These are phyloP conservation scores for Xenopus laevis DNA, from an alignment of 2,113 vertebrate genomes.

Conservation along the genomic window DNA sequence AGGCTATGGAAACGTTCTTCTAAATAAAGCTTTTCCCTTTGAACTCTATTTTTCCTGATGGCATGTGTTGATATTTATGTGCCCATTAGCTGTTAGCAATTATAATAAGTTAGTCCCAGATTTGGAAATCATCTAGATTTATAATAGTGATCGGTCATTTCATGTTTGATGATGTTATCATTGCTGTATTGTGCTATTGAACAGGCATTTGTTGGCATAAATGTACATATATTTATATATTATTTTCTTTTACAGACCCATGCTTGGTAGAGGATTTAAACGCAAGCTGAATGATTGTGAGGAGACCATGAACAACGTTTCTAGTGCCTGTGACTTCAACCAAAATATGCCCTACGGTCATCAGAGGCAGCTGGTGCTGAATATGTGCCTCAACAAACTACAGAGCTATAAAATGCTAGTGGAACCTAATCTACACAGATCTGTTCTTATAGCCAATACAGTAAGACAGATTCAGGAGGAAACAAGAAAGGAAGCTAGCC, in stretches of 20 bases:
- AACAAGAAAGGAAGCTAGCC: conserved; percentile 59
- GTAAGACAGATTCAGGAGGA: conserved; percentile 80
- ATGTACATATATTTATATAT: neutral
- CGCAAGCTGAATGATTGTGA: conserved; percentile 78
- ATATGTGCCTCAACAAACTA: conserved; percentile 79
- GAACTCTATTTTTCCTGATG: too few relatives aligned
- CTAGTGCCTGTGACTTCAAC: conserved; percentile 63
- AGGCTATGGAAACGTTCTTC: too few relatives aligned
- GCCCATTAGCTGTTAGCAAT: too few relatives aligned
- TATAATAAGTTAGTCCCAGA: too few relatives aligned
- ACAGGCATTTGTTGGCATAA: too few relatives aligned
- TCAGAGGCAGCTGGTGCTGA: conserved; percentile 79
- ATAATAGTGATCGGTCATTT: too few relatives aligned
- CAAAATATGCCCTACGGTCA: conserved; percentile 63
- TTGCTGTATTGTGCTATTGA: too few relatives aligned
- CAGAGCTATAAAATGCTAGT: conserved; percentile 72
- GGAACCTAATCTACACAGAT: conserved; percentile 79
- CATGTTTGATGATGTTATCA: too few relatives aligned
- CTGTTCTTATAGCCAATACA: conserved; percentile 81
- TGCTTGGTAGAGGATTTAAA: conserved; percentile 86
- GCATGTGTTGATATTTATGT: too few relatives aligned
- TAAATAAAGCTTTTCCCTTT: too few relatives aligned
- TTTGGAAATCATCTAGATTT: too few relatives aligned
- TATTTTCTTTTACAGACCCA: conserved; percentile 61
- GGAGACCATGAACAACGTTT: conserved; percentile 65